phyloP scores from a whole-genome alignment of 2,888 invertebrate genomes.

The Omphaloscelis lunosa region DNA sequence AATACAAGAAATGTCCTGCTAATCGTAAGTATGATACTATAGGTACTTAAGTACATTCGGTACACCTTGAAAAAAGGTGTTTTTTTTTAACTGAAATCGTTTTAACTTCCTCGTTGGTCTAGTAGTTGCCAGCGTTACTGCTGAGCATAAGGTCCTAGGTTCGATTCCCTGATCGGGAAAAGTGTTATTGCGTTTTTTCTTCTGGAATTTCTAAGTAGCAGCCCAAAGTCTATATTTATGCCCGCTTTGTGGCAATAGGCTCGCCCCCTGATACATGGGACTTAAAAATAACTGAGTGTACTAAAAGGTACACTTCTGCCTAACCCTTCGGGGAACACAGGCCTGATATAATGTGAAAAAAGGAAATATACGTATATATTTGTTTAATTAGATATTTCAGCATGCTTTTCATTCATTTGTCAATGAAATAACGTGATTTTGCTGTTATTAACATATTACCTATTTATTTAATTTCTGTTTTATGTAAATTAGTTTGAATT shows the following conservation, averaged over 20 bases:
- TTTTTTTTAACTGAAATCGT: no score
- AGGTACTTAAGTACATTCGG: not conserved
- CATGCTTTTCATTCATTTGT: not conserved
- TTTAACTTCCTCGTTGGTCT: not conserved
- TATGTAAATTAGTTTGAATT: not conserved
- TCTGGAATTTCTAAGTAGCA: not conserved
- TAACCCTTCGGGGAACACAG: not conserved
- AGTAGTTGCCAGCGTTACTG: no score
- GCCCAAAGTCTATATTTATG: not conserved
- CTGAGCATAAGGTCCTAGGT: no score
- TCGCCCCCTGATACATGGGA: not conserved
- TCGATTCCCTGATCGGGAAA: no score
- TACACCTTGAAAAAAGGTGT: no score
- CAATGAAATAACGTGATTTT: not conserved
- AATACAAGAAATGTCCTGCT: constrained; percentile 1
- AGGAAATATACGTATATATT: not conserved
- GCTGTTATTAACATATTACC: not conserved
- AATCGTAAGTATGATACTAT: not conserved
- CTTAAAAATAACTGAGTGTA: no score
- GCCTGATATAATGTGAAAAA: not conserved
- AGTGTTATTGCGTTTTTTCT: not conserved
- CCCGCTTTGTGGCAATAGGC: not conserved
- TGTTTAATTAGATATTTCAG: not conserved
- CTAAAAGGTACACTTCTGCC: not conserved
- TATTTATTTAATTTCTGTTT: not conserved